These are phyloP conservation scores for Lamellibrachia satsuma DNA, from an alignment of 2,888 invertebrate species.

Conservation along the genomic window DNA sequence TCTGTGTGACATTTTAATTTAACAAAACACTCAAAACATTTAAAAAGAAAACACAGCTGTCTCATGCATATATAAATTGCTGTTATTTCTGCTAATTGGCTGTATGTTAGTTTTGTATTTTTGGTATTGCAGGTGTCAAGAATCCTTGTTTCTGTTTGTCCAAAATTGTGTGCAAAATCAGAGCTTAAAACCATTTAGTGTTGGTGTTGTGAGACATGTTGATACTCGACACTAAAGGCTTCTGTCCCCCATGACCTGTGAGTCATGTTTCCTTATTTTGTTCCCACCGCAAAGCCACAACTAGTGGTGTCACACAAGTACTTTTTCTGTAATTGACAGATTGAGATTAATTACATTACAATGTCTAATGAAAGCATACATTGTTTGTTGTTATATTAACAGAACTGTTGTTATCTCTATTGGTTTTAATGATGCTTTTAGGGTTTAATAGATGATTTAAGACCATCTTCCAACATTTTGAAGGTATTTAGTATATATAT, in stretches of 20 bases:
- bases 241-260: neutral
- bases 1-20: neutral
- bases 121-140: neutral
- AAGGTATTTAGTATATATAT: neutral
- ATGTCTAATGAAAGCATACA: neutral
- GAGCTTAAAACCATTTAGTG: neutral
- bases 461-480: neutral
- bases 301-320: neutral
- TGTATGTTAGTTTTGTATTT: neutral
- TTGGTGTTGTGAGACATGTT: neutral
- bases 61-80: neutral
- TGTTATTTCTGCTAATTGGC: neutral
- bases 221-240: constrained; percentile 1
- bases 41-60: neutral
- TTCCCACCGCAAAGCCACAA: neutral
- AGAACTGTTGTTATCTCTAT: neutral
- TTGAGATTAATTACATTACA: neutral
- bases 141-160: neutral
- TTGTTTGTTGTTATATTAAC: neutral
- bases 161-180: neutral
- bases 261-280: neutral
- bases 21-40: neutral
- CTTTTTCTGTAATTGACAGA: neutral
- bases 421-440: neutral
- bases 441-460: neutral